These are phyloP conservation scores for Siniperca obscura DNA, from an alignment of 2,797 vertebrate genomes.

Conservation along the genomic window DNA sequence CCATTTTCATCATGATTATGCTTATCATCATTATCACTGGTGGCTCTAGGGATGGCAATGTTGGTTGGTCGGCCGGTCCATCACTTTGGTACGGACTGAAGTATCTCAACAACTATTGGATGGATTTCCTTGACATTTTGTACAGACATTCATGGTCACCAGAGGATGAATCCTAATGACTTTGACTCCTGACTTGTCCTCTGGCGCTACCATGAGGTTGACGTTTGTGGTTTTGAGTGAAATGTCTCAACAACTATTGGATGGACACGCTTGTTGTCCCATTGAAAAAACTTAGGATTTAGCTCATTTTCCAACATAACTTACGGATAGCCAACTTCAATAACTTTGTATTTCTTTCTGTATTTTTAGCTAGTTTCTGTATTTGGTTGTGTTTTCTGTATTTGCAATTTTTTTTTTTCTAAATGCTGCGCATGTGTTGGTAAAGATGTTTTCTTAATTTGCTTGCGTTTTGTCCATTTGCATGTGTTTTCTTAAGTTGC, in stretches of 20 bases:
- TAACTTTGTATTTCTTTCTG: no score
- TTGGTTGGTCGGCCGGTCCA: not conserved
- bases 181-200: not conserved
- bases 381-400: no score
- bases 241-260: not conserved
- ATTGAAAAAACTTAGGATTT: no score
- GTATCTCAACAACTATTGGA: not conserved
- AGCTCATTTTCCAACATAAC: no score
- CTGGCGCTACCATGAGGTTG: not conserved
- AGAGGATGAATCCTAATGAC: not conserved
- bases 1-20: not conserved
- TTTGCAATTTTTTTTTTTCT: no score
- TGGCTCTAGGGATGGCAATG: not conserved
- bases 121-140: not conserved
- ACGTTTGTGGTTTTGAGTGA: not conserved
- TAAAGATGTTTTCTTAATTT: no score
- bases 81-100: not conserved
- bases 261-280: not conserved
- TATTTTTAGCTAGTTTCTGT: no score
- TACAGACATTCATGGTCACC: not conserved
- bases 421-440: no score
- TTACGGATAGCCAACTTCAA: no score
- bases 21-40: not conserved
- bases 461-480: no score
- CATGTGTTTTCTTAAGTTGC: no score